Base-by-base conservation (phyloP, 2,888 invertebrate genomes). In the Cyrtodaria siliqua region DNA sequence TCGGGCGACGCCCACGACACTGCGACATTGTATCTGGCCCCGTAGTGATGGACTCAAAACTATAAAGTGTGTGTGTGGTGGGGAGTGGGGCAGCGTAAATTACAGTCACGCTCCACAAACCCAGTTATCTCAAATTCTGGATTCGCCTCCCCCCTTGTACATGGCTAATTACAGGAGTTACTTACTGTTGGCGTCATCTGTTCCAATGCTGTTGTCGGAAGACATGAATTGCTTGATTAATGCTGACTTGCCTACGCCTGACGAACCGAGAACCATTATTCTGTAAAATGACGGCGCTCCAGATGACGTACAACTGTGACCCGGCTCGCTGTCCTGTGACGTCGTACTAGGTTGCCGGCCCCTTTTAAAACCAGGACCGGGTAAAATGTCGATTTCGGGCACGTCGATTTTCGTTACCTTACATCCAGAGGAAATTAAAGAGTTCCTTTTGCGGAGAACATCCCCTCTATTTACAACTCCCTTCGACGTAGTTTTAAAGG, bases 401-500 rank as follows among this genome's bases (percentile, higher is more conserved):
- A 50, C 85, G 79, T 24, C 77, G 72, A 50, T 82, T 70, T 33
- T 95, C 95, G 52, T 42, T 16, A 67, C 67, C 49, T 57, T 42
- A 92, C 95, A 96, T 20, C 91, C 90, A 1, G 90, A 96, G 16
- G 90, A 90, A 40, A 96, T 96, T 92, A 97, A 96, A 89, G 97
- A 64, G 81, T 97, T 95, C 1, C 75, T 60, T 83, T 97, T 97
- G 87, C 97, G 96, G 79, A 98, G 94, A 14, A 97, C 97, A 94
- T 99, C 98, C 0, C 98, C 98, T 53, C 97, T 95, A 93, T 97
- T 98, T 44, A 80, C 73, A 9, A 86, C 71, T 9, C 98, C 96
- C 92, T 96, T 96, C 92, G 97, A 96, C 27, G 97, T 97, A 88
- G 97, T 97, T 90, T 97, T 96, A 94, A 98, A 98, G 93, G 97